Percentiles rank a stretch among this genome's conserved stretches.
Evolutionary conservation across 1,140 invertebrate species (phyloP).

Genomic region (Eulimnadia texana): DNA sequence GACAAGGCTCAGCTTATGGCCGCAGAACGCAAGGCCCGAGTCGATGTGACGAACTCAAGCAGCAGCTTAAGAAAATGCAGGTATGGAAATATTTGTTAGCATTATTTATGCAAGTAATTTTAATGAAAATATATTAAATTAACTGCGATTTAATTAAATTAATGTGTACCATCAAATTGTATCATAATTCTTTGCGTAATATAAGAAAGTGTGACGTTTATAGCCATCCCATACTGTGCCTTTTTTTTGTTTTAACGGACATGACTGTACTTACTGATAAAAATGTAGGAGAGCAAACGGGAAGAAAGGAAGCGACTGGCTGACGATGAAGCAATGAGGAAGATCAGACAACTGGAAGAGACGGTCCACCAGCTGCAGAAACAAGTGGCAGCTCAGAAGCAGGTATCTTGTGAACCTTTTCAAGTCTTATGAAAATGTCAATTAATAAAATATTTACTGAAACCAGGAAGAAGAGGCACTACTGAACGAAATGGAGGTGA

Average conservation of each 20-base stretch:
- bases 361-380: slow-evolving; percentile 42
- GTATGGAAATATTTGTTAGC: too few species aligned
- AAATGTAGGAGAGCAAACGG: slow-evolving; percentile 71
- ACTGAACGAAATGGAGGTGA: slow-evolving; percentile 97
- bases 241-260: too few species aligned
- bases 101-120: too few species aligned
- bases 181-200: too few species aligned
- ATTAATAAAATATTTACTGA: too few species aligned
- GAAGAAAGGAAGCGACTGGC: slow-evolving; percentile 83
- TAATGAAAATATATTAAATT: too few species aligned
- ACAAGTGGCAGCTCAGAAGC: slow-evolving; percentile 52
- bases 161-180: too few species aligned
- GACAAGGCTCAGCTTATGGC: slow-evolving; percentile 95
- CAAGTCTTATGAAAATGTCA: too few species aligned
- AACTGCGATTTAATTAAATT: too few species aligned
- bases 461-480: slow-evolving; percentile 88
- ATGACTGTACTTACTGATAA: too few species aligned
- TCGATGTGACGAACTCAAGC: slow-evolving; percentile 80
- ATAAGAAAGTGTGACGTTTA: too few species aligned
- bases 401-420: slow-evolving; percentile 35
- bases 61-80: slow-evolving; percentile 68
- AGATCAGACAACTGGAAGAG: slow-evolving; percentile 90
- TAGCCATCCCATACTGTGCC: too few species aligned
- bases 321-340: slow-evolving; percentile 85
- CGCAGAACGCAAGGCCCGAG: slow-evolving; percentile 73